Conservation (phyloP, 2,113 vertebrate species). For the Benitochromis conjunctus region DNA sequence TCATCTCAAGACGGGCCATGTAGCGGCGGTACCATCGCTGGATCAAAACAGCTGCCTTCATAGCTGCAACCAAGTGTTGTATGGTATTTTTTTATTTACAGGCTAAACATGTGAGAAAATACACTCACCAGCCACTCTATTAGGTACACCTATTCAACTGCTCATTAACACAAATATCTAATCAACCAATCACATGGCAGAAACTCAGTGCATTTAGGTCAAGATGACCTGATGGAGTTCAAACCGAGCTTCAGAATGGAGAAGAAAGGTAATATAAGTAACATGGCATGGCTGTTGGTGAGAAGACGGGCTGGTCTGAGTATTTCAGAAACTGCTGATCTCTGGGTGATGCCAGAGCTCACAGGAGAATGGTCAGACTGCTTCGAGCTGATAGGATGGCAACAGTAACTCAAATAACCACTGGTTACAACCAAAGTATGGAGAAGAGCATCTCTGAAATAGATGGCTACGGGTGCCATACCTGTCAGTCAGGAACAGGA, state of each 20-base stretch:
- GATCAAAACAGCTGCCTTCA: constrained; percentile 88
- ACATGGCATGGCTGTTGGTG: background rate
- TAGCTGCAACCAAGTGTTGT: constrained; percentile 58
- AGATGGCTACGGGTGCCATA: background rate
- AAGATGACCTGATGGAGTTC: background rate
- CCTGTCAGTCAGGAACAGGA: background rate
- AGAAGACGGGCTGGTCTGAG: background rate
- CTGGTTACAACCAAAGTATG: background rate
- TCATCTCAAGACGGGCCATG: constrained; percentile 82
- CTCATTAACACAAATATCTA: background rate
- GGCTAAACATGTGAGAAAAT: background rate
- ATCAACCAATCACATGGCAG: background rate
- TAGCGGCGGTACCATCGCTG: constrained; percentile 93
- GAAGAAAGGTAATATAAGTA: background rate
- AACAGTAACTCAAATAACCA: background rate
- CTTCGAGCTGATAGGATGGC: background rate
- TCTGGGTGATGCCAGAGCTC: background rate
- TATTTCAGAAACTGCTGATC: background rate
- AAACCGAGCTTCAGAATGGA: background rate
- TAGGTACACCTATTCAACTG: background rate
- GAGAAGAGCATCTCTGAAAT: background rate
- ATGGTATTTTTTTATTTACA: background rate
- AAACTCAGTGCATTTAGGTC: background rate
- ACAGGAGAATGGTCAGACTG: background rate
- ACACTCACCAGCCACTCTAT: background rate